Evolutionary conservation across 2,113 vertebrate genomes (phyloP), one percentile per base, ranked within the genome.

Genomic region (Hydropotes inermis): DNA sequence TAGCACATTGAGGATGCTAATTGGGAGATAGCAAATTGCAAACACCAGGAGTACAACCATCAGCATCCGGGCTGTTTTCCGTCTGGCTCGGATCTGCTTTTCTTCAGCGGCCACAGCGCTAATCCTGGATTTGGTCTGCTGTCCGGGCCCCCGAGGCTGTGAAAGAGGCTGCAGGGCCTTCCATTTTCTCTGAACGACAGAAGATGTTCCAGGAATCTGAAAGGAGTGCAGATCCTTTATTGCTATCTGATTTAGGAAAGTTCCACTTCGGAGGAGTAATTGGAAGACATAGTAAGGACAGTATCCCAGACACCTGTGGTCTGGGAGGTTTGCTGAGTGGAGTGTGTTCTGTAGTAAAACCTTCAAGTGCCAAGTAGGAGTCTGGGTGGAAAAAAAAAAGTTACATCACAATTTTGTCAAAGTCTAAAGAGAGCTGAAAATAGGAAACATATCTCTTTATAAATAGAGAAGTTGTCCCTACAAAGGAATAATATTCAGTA

Each of bases 31-130:
- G 98, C 99, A 99, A 97, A 99, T 98, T 39, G 99, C 99, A 94
- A 99, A 99, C 95, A 99, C 99, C 98, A 99, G 98, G 55, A 99
- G 99, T 91, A 99, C 99, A 1, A 99, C 99, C 99, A 99, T 99
- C 90, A 99, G 98, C 99, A 99, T 99, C 52, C 99, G 99, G 14
- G 99, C 99, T 9, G 99, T 99, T 99, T 99, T 99, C 96, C 99
- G 99, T 84, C 99, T 98, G 25, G 99, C 99, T 95, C 98, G 99
- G 97, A 99, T 99, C 99, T 99, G 99, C 98, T 99, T 99, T 98
- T 99, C 99, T 99, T 99, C 99, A 58, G 99, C 99, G 33, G 99
- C 99, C 87, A 99, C 99, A 0, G 99, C 98, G 1, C 98, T 99
- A 94, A 99, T 99, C 97, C 99, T 99, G 89, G 99, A 98, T 96